These are phyloP conservation scores for Diploscapter pachys DNA, from an alignment of 1,140 invertebrate genomes.

Conservation along the genomic window DNA sequence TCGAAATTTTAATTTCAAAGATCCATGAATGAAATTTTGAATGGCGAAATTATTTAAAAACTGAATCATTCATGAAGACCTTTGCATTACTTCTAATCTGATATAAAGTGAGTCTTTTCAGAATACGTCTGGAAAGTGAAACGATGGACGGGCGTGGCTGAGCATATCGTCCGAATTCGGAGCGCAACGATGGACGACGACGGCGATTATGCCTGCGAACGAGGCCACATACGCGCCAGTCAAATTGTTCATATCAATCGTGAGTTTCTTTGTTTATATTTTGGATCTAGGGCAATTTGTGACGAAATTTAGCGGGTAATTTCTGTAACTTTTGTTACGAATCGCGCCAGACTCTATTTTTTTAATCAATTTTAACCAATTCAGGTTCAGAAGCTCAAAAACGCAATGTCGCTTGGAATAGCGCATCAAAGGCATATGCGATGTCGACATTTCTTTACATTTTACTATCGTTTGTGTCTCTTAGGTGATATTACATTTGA, in stretches of 20 bases:
- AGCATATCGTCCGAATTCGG: constrained; percentile 31
- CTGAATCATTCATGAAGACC: neutral
- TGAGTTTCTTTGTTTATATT: neutral
- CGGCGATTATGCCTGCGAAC: constrained; percentile 35
- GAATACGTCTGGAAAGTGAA: constrained; percentile 39
- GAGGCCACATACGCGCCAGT: constrained; percentile 8
- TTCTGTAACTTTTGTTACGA: too few species aligned
- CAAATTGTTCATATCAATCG: constrained; percentile 37
- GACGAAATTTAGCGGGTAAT: too few species aligned
- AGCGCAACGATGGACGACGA: constrained; percentile 33
- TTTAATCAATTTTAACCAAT: too few species aligned
- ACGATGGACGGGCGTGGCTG: constrained; percentile 25
- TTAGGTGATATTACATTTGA: too few species aligned
- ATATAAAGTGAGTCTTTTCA: constrained; percentile 17
- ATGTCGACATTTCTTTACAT: too few species aligned
- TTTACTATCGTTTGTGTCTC: too few species aligned
- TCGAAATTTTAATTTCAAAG: neutral
- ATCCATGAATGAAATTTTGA: neutral
- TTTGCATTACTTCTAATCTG: constrained; percentile 4
- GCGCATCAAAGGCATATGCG: too few species aligned
- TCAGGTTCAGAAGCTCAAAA: too few species aligned
- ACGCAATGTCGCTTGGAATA: too few species aligned
- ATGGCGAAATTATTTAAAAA: neutral
- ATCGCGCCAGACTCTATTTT: too few species aligned
- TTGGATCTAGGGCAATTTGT: too few species aligned